Base-by-base conservation (phyloP, 2,113 vertebrate species). In the Cottus gobio region DNA sequence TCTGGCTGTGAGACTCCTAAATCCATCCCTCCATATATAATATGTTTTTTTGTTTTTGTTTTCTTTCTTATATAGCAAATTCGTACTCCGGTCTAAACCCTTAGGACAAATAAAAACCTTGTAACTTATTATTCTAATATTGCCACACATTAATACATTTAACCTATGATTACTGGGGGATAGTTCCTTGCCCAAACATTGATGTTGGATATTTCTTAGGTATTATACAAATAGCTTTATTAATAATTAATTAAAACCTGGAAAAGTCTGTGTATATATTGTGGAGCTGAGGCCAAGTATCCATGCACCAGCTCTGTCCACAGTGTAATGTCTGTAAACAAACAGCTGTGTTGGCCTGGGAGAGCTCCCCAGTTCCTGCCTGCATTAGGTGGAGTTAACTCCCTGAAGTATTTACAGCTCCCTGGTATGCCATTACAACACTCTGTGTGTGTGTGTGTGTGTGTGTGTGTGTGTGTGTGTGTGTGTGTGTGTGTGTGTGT, bases 401-500 rank as follows among this genome's bases (percentile, higher is more conserved):
- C 91, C 87, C 90, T 82, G 79, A 92, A 92, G 91, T 92, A 90
- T 94, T 94, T 93, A 92, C 88, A 90, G 92, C 92, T 92, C 89
- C 89, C 80, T 93, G 91, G 92, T 94, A 93, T 94, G 92, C 87
- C 87, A 89, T 91, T 91, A 91, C 84, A 87, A 86, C 90, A 91
- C 81, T 82, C 16, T 73, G 57, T 28, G 58, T 85, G 68, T 82
- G 62, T 42, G 69, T 72, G 73, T 82, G 78, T 78, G 36, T 82
- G 61, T 75, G 70, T 65, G 74, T 68, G 64, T 71, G 60, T 39
- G 70, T 71, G 70, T 76, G 71, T 61, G 64, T 24, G 75, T 79
- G 36, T 82, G 62, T 72, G 66, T 62, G 74, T 61, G 64, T 66
- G 60, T 36, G 71, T 66, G 72, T 85, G 73, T 24, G 1, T 57